Evolutionary conservation across 2,888 invertebrate genomes (phyloP), one percentile per base, ranked within the genome.

Genomic region (Agriopis leucophaearia): DNA sequence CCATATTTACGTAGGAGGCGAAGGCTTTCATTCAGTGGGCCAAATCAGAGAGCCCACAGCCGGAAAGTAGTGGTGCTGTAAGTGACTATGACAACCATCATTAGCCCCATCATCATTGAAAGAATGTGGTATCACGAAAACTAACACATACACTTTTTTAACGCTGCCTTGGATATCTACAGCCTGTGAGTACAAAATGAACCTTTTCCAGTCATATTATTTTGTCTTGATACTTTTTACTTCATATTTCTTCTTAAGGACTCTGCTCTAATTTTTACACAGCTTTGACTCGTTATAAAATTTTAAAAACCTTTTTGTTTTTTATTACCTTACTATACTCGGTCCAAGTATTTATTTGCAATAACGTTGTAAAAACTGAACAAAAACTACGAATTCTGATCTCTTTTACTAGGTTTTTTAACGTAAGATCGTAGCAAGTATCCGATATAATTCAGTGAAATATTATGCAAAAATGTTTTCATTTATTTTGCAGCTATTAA

Each of bases 121-220:
- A 74, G 78, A 78, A 71, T 79, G 81, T 86, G 88, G 85, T 88
- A 88, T 90, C 90, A 90, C 86, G 88, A 90, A 83, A 89, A 91
- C 89, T 92, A 93, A 92, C 89, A 88, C 91, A 91, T 92, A 83
- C 91, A 83, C 75, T 87, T 87, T 89, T 89, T 92, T 91, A 89
- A 92, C 88, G 94, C 94, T 88, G 91, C 94, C 85, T 91, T 83
- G 94, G 92, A 92, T 87, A 80, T 78, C 81, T 82, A 83, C 89
- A 94, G 94, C 94, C 94, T 89, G 94, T 94, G 86, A 94, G 94
- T 94, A 94, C 66, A 65, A 62, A 45, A 42, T 8, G 18, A 42
- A 51, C 45, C 15, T 42, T 63, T 64, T 66, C 51, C 45, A 62
- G 45, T 61, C 42, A 59, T 52, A 16, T n/a, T 48, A 35, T 35